Evolutionary conservation across 2,888 invertebrate species (phyloP).

Genomic region (Leucoma salicis): DNA sequence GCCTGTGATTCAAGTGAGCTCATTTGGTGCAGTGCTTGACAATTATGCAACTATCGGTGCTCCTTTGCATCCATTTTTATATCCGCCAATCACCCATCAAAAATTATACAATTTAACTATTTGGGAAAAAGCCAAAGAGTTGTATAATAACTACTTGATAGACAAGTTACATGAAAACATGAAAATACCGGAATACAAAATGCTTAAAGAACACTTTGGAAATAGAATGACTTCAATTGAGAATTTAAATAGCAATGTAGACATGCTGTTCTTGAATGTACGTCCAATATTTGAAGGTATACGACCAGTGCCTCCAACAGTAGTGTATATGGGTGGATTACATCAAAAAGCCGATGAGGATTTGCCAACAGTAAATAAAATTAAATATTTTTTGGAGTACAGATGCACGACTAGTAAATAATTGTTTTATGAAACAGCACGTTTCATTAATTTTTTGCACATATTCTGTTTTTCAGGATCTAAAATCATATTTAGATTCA

Average conservation of each 20-base stretch:
- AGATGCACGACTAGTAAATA: too few relatives aligned
- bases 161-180: conserved; percentile 1
- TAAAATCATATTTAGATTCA: conserved; percentile 39
- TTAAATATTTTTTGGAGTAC: too few relatives aligned
- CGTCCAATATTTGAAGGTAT: conserved; percentile 38
- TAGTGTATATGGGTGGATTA: conserved; percentile 39
- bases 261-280: conserved; percentile 37
- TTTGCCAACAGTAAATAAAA: conserved; percentile 30
- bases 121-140: conserved; percentile 21
- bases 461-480: conserved; percentile 36
- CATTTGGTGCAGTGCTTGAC: conserved; percentile 29
- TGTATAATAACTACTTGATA: conserved; percentile 10
- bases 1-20: conserved; percentile 49
- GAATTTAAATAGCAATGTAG: conserved; percentile 32
- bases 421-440: too few relatives aligned
- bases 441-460: background rate
- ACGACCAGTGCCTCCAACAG: conserved; percentile 37
- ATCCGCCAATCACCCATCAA: conserved; percentile 18
- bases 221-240: conserved; percentile 20
- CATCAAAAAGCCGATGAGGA: conserved; percentile 27
- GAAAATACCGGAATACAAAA: conserved; percentile 3
- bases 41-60: conserved; percentile 39
- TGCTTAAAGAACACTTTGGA: conserved; percentile 20
- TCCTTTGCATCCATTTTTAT: conserved; percentile 39
- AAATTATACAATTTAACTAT: conserved; percentile 15